Percentiles rank a stretch among this genome's conserved stretches.
Conservation (phyloP, 2,888 invertebrate species). For the Chorisops tibialis region DNA sequence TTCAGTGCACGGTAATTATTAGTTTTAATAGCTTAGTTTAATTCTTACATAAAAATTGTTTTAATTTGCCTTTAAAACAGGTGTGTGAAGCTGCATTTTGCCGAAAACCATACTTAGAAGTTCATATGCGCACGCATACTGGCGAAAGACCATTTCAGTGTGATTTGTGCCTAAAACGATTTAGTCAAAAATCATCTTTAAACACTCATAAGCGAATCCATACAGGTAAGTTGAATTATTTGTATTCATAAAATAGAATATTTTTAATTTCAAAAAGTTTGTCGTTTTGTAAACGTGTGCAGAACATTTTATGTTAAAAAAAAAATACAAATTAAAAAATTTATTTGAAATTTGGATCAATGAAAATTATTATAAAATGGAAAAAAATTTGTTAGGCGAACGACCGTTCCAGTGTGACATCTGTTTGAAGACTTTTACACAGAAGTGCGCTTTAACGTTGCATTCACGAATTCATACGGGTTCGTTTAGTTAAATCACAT, state of each 20-base stretch:
- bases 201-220: slow-evolving; percentile 70
- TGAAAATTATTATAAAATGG: neutral
- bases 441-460: slow-evolving; percentile 63
- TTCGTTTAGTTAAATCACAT: slow-evolving; percentile 48
- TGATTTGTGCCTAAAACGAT: slow-evolving; percentile 67
- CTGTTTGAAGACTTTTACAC: slow-evolving; percentile 63
- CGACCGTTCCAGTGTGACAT: slow-evolving; percentile 62
- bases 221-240: slow-evolving; percentile 59
- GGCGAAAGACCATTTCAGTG: slow-evolving; percentile 57
- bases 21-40: neutral
- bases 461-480: slow-evolving; percentile 63
- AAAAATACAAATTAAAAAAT: too few species aligned
- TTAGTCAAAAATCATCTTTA: slow-evolving; percentile 70
- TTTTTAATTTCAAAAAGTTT: neutral
- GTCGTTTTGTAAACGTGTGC: slow-evolving; percentile 14
- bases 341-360: neutral
- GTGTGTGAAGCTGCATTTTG: slow-evolving; percentile 75
- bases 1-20: slow-evolving; percentile 60
- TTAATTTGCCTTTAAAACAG: slow-evolving; percentile 45
- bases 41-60: neutral
- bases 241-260: neutral
- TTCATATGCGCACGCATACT: slow-evolving; percentile 78
- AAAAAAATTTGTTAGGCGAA: slow-evolving; percentile 52
- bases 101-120: slow-evolving; percentile 75
- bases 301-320: neutral